These are phyloP conservation scores for Megatriorchis doriae DNA, from an alignment of 2,113 vertebrate species.

Conservation along the genomic window DNA sequence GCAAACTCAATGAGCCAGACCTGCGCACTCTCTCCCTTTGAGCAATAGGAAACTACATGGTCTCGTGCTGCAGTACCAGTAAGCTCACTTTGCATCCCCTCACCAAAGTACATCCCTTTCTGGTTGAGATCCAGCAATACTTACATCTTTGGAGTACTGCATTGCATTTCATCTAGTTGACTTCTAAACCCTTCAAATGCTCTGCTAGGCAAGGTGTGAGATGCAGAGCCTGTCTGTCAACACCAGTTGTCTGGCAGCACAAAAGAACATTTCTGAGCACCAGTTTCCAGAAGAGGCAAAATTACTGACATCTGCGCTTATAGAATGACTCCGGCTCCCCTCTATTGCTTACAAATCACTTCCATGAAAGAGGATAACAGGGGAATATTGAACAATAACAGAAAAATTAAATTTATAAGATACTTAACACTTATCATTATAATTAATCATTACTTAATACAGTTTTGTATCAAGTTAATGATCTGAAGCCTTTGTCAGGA, in stretches of 20 bases:
- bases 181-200: neutral
- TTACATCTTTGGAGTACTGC: neutral
- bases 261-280: neutral
- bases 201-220: neutral
- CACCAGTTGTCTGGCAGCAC: neutral
- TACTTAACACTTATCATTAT: neutral
- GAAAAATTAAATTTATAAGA: neutral
- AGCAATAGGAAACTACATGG: neutral
- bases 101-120: neutral
- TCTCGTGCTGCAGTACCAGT: neutral
- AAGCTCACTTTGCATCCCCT: neutral
- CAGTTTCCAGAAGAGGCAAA: neutral
- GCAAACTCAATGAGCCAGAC: neutral
- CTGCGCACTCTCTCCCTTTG: neutral
- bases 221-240: neutral
- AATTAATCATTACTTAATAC: neutral
- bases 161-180: rapidly evolving
- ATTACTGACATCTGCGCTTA: neutral
- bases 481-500: neutral
- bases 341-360: neutral
- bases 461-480: neutral
- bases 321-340: neutral
- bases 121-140: neutral
- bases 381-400: neutral
- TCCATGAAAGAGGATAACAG: neutral